Evolutionary conservation across 2,113 vertebrate species (phyloP).

Genomic region (Tragelaphus buxtoni): DNA sequence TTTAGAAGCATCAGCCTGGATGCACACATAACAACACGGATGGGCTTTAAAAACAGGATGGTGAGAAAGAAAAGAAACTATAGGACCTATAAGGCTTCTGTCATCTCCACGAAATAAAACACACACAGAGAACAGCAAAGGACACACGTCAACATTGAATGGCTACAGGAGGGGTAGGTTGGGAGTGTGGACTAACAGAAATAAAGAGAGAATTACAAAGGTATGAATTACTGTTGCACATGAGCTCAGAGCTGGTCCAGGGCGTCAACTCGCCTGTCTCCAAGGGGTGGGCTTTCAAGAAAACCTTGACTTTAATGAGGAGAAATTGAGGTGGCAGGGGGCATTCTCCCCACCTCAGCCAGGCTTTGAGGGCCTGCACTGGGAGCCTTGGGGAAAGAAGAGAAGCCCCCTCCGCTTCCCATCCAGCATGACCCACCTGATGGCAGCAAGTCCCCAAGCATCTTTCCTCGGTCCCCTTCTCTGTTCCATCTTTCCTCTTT

Average conservation of each 20-base stretch:
- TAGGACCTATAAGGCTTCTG: too few relatives aligned
- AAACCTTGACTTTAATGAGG: background rate
- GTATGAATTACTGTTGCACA: accelerated
- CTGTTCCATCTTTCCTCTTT: background rate
- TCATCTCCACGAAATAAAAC: background rate
- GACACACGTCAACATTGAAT: accelerated
- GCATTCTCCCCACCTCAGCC: background rate
- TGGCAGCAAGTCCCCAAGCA: background rate
- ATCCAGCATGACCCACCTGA: background rate
- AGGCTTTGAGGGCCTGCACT: too few relatives aligned
- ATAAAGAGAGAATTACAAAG: background rate
- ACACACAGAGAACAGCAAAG: background rate
- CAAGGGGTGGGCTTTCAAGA: background rate
- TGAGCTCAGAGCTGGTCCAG: background rate
- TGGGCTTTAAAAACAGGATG: background rate
- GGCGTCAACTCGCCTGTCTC: background rate
- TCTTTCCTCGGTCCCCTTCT: background rate
- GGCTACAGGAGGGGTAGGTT: background rate
- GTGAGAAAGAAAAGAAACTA: background rate
- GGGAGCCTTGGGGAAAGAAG: background rate
- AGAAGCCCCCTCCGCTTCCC: too few relatives aligned
- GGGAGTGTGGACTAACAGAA: accelerated
- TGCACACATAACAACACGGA: accelerated
- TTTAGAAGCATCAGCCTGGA: background rate
- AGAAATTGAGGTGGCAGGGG: too few relatives aligned